These are phyloP conservation scores for Hoplostethus mediterraneus DNA, from an alignment of 2,797 vertebrate genomes.

Conservation along the genomic window DNA sequence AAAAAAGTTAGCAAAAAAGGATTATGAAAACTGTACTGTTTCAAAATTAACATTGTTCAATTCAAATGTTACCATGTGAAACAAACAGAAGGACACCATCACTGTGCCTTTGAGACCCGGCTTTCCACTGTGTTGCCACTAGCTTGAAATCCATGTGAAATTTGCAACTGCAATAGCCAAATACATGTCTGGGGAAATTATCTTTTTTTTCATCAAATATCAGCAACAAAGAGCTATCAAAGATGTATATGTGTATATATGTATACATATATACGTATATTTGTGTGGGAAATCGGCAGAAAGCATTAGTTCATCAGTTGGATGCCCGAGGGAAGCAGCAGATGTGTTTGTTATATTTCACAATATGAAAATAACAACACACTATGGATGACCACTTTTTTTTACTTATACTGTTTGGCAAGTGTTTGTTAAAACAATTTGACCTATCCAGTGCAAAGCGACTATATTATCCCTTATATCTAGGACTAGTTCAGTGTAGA, in stretches of 20 bases:
- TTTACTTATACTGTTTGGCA: neutral
- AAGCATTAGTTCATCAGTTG: conserved; percentile 50
- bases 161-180: conserved; percentile 8
- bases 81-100: too few relatives aligned
- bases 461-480: too few relatives aligned
- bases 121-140: too few relatives aligned
- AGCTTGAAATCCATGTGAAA: conserved; percentile 6
- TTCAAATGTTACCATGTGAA: too few relatives aligned
- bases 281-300: conserved; percentile 64
- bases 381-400: conserved; percentile 37
- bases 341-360: conserved; percentile 64
- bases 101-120: too few relatives aligned
- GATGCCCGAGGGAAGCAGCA: conserved; percentile 63
- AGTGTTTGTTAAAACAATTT: too few relatives aligned
- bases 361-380: conserved; percentile 22
- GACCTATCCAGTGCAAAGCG: too few relatives aligned
- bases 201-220: conserved; percentile 7
- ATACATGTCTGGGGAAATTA: neutral
- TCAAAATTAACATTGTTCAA: too few relatives aligned
- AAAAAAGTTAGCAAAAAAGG: too few relatives aligned
- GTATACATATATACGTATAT: too few relatives aligned
- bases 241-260: conserved; percentile 43
- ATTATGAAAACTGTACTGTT: too few relatives aligned
- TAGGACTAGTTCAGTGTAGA: too few relatives aligned
- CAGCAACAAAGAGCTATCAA: conserved; percentile 5